Evolutionary conservation across 2,888 invertebrate species (phyloP).

Genomic region (Polydrusus tereticollis): DNA sequence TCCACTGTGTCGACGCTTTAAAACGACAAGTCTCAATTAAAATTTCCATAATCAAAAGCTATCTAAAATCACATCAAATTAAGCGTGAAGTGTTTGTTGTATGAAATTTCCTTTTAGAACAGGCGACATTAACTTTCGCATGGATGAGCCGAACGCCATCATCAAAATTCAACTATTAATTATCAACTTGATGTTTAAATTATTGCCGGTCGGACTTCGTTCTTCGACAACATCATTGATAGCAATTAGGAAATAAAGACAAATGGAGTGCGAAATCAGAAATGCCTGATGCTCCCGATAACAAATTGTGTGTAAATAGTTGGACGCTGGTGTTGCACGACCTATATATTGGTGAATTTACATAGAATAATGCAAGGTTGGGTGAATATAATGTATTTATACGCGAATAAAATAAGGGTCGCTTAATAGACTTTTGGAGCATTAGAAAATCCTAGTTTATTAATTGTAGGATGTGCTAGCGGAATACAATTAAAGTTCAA

Average conservation of each 20-base stretch:
- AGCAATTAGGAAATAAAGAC: slow-evolving; percentile 7
- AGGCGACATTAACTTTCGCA: slow-evolving; percentile 30
- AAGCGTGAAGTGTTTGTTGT: slow-evolving; percentile 53
- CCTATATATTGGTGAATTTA: too few species aligned
- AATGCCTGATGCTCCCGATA: not conserved
- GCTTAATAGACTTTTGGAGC: too few species aligned
- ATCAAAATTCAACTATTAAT: slow-evolving; percentile 17
- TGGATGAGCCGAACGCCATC: slow-evolving; percentile 5
- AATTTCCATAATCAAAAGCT: slow-evolving; percentile 58
- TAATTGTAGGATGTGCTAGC: too few species aligned
- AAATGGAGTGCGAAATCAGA: slow-evolving; percentile 19
- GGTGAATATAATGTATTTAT: too few species aligned
- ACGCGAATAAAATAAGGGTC: too few species aligned
- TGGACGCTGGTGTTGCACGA: not conserved
- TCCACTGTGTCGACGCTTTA: slow-evolving; percentile 30
- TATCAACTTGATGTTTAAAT: slow-evolving; percentile 17
- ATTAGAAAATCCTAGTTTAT: too few species aligned
- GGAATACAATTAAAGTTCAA: too few species aligned
- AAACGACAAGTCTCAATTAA: slow-evolving; percentile 53
- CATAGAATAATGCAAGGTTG: too few species aligned
- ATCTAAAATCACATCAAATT: slow-evolving; percentile 54
- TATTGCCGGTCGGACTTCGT: slow-evolving; percentile 5
- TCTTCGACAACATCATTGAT: not conserved
- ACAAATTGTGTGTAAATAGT: slow-evolving; percentile 9
- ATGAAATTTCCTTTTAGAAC: slow-evolving; percentile 32